Evolutionary conservation across 2,888 invertebrate species (phyloP).

Genomic region (Meta bourneti): DNA sequence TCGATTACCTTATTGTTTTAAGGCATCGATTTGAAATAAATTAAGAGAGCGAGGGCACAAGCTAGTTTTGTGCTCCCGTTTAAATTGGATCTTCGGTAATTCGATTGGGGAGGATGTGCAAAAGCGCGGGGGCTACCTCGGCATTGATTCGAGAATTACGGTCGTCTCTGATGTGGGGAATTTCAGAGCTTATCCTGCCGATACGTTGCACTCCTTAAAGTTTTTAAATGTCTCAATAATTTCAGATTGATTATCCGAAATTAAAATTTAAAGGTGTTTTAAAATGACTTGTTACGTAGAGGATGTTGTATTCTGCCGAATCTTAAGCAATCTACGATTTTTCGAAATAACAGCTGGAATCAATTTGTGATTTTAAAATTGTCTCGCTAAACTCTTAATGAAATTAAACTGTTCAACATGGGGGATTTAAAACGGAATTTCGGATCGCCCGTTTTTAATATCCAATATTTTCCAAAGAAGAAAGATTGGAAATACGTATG

Average conservation of each 20-base stretch:
- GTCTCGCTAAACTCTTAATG: too few species aligned
- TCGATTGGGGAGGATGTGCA: neutral
- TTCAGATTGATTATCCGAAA: neutral
- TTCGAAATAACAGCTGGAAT: too few species aligned
- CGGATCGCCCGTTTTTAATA: too few species aligned
- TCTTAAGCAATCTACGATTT: neutral
- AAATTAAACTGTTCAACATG: too few species aligned
- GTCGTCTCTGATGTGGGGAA: neutral
- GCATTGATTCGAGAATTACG: neutral
- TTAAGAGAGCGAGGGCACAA: neutral
- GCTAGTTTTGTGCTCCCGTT: neutral
- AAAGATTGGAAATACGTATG: too few species aligned
- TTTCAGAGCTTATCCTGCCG: neutral
- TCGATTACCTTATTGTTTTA: slow-evolving; percentile 42
- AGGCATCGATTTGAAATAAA: slow-evolving; percentile 52
- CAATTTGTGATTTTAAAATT: too few species aligned
- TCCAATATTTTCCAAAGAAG: too few species aligned
- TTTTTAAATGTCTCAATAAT: neutral
- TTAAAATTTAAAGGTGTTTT: neutral
- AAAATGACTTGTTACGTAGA: neutral
- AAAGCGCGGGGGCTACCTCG: neutral
- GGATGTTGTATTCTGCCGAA: neutral
- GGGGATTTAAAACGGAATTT: too few species aligned
- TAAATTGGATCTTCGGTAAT: neutral
- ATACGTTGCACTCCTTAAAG: neutral